Conservation (phyloP, 2,888 invertebrate species). For the Aplocera efformata region DNA sequence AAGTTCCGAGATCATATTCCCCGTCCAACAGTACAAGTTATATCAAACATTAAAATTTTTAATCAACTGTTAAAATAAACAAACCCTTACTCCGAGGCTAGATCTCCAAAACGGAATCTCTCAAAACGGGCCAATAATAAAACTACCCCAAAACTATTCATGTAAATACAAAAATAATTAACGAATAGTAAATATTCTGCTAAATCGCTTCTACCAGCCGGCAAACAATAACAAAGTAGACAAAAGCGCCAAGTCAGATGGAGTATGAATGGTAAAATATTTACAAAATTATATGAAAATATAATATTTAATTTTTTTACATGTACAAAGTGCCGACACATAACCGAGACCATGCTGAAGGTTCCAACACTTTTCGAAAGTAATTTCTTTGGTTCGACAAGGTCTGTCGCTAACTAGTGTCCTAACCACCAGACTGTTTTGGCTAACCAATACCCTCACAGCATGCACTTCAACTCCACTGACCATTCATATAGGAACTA, state of each 20-base stretch:
- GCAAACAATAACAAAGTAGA: constrained; percentile 18
- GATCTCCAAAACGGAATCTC: constrained; percentile 34
- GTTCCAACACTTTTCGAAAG: constrained; percentile 25
- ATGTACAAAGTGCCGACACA: constrained; percentile 29
- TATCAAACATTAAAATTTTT: constrained; percentile 33
- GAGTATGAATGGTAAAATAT: constrained; percentile 41
- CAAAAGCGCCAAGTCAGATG: constrained; percentile 42
- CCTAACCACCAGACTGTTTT: constrained; percentile 5
- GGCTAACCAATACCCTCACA: too few relatives aligned
- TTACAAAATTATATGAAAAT: constrained; percentile 47
- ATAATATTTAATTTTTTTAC: constrained; percentile 33
- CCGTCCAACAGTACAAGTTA: constrained; percentile 40
- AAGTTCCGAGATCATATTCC: too few relatives aligned
- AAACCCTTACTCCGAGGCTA: constrained; percentile 51
- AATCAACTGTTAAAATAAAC: constrained; percentile 46
- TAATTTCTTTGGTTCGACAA: constrained; percentile 28
- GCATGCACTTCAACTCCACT: too few relatives aligned
- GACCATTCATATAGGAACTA: too few relatives aligned
- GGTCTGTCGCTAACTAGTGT: constrained; percentile 9
- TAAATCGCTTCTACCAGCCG: constrained; percentile 29
- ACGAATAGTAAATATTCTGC: constrained; percentile 49
- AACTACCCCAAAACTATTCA: constrained; percentile 42
- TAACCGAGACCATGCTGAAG: constrained; percentile 8
- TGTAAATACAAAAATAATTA: constrained; percentile 51
- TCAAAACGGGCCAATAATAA: constrained; percentile 37